Conservation (phyloP, 2,888 invertebrate species). For the Patella pellucida region DNA sequence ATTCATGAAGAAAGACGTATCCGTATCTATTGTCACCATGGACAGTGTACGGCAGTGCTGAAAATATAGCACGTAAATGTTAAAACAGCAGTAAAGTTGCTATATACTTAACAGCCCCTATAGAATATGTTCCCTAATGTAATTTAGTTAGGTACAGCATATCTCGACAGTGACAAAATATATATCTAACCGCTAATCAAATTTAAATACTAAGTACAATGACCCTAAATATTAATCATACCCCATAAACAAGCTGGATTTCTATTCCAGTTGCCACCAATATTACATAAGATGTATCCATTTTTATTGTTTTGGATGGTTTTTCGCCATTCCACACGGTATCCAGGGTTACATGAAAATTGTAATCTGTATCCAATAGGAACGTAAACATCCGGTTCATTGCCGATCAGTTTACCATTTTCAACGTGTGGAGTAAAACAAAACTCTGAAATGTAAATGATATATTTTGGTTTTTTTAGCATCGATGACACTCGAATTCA, state of each 20-base stretch:
- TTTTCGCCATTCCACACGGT: neutral
- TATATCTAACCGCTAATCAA: no score
- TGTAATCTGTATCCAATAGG: constrained; percentile 12
- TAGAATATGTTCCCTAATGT: no score
- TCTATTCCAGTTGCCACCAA: constrained; percentile 15
- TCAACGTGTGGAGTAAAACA: constrained; percentile 7
- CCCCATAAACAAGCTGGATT: constrained; percentile 13
- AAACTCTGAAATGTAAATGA: constrained; percentile 11
- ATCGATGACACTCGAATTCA: no score
- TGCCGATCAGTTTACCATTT: constrained; percentile 17
- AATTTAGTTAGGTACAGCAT: no score
- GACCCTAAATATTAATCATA: neutral
- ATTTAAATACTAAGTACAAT: no score
- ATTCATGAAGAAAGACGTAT: constrained; percentile 29
- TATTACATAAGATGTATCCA: neutral
- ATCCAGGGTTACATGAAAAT: constrained; percentile 17
- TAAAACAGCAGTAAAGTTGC: neutral
- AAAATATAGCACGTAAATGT: neutral
- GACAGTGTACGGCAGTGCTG: constrained; percentile 30
- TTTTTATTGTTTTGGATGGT: neutral
- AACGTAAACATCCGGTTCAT: constrained; percentile 13
- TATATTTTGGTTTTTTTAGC: no score
- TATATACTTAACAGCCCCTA: no score
- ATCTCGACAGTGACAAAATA: no score
- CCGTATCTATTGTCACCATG: constrained; percentile 25